Conservation (phyloP, 2,888 invertebrate genomes). For the Mylabris sibirica region DNA sequence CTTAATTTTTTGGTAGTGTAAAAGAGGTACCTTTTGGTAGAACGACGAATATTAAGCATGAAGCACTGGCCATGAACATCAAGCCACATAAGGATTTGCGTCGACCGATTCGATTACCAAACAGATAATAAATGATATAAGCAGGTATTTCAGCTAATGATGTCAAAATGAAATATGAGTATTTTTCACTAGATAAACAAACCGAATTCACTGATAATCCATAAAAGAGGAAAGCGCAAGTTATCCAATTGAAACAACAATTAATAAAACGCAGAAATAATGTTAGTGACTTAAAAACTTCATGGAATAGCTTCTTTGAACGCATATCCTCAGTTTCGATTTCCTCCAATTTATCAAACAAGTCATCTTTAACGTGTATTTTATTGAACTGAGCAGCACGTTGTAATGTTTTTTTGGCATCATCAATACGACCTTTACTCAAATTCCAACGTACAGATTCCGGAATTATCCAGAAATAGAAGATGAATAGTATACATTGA, state of each 20-base stretch:
- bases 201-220: conserved; percentile 82
- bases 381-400: conserved; percentile 71
- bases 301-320: conserved; percentile 49
- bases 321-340: conserved; percentile 21
- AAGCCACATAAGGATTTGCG: conserved; percentile 69
- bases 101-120: conserved; percentile 72
- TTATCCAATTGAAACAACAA: conserved; percentile 82
- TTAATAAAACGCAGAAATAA: conserved; percentile 67
- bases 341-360: conserved; percentile 48
- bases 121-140: conserved; percentile 69
- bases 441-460: conserved; percentile 82
- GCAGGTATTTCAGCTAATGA: conserved; percentile 77
- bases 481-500: conserved; percentile 72
- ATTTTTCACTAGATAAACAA: conserved; percentile 74
- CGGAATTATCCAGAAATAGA: conserved; percentile 73
- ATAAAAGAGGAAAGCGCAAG: conserved; percentile 81
- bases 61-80: conserved; percentile 69
- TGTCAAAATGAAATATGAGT: conserved; percentile 78
- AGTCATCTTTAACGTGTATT: conserved; percentile 50
- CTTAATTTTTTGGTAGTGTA: too few species aligned
- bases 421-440: conserved; percentile 66
- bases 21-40: conserved; percentile 64
- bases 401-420: conserved; percentile 68
- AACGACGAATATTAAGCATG: conserved; percentile 69
- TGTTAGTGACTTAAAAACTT: conserved; percentile 65